A percentile compares a stretch with the other conserved stretches of the same genome.
Conservation (phyloP, 2,888 invertebrate species). For the Callinectes sapidus region DNA sequence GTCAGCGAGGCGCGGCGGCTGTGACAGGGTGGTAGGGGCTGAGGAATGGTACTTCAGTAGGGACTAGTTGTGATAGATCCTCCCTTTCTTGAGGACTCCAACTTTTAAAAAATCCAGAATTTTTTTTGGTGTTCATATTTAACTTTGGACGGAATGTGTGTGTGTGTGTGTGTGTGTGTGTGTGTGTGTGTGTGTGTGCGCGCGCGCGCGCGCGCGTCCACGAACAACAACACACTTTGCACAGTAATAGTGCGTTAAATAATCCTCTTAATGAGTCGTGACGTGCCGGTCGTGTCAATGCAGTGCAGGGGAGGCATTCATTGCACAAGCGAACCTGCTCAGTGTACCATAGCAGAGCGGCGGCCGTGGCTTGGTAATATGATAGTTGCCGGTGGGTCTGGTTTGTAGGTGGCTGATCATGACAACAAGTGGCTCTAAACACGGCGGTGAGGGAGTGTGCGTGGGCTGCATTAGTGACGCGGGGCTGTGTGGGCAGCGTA, state of each 20-base stretch:
- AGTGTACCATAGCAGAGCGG: not conserved
- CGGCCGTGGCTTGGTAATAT: not conserved
- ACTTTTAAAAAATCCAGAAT: not conserved
- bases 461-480: not conserved
- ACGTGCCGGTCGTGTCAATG: not conserved
- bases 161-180: not conserved
- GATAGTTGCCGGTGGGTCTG: not conserved
- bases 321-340: not conserved
- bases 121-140: not conserved
- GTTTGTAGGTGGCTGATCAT: not conserved
- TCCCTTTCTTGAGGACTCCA: not conserved
- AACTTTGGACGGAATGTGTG: not conserved
- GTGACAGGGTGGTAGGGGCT: not conserved
- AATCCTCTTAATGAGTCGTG: not conserved
- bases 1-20: not conserved
- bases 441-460: not conserved
- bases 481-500: not conserved
- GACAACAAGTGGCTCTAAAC: not conserved
- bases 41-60: not conserved
- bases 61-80: slow-evolving; percentile 24
- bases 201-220: no score
- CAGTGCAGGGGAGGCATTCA: not conserved
- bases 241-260: not conserved
- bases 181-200: not conserved
- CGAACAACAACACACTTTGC: no score